Evolutionary conservation across 2,888 invertebrate species (phyloP).

Genomic region (Ctenicera cuprea): DNA sequence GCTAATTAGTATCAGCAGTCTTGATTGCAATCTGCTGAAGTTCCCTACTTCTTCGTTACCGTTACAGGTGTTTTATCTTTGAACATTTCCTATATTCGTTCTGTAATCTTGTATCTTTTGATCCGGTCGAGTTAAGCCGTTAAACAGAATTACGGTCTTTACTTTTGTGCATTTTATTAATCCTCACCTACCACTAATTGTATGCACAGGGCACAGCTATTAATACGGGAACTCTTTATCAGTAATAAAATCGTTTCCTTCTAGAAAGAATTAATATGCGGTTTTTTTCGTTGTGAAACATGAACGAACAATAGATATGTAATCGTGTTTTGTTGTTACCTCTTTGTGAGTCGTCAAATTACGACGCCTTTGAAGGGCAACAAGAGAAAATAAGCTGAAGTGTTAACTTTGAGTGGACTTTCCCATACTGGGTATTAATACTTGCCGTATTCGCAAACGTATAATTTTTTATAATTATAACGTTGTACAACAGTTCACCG

Average conservation of each 20-base stretch:
- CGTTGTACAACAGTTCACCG: no score
- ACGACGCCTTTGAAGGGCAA: no score
- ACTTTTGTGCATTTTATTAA: not conserved
- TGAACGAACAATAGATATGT: no score
- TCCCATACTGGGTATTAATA: no score
- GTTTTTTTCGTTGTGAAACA: no score
- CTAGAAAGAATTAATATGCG: not conserved
- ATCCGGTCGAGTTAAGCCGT: slow-evolving; percentile 22
- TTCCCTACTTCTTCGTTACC: slow-evolving; percentile 20
- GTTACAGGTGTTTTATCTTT: slow-evolving; percentile 9
- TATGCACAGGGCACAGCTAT: not conserved
- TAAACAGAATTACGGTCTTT: slow-evolving; percentile 12
- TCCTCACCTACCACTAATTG: not conserved
- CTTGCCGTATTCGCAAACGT: no score
- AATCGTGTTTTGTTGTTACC: no score
- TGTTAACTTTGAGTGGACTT: no score
- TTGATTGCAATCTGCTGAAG: slow-evolving; percentile 14
- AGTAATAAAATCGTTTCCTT: not conserved
- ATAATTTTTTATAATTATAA: no score
- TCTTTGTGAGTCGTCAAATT: no score
- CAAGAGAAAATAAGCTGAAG: no score
- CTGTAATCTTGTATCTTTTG: slow-evolving; percentile 14
- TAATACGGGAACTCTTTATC: not conserved
- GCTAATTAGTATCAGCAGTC: slow-evolving; percentile 25
- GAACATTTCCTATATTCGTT: slow-evolving; percentile 16